Base-by-base conservation (phyloP, 1,140 invertebrate species). In the Anthonomus grandis region DNA sequence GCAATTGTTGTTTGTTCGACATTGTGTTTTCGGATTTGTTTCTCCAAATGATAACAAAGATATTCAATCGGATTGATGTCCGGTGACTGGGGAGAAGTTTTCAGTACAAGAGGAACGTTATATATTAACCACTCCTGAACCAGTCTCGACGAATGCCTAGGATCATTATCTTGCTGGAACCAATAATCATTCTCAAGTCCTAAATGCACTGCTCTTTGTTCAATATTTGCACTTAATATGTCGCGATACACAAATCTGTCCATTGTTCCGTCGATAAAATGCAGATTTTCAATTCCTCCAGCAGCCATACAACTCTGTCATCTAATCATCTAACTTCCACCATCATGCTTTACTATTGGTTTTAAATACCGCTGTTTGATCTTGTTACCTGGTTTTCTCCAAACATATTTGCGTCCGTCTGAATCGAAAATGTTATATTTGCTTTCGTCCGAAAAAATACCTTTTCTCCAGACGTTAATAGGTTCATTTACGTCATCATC, bases 241-340 rank as follows among this genome's bases (percentile, higher is more conserved):
- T n/a, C n/a, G n/a, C n/a, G n/a, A n/a, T n/a, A n/a, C 21, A 36
- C n/a, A 59, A 60, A 41, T 49, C 62, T 38, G 47, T 73, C 55
- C 66, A 76, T 72, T n/a, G 36, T 73, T 10, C 57, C 64, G 17
- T 71, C 53, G 42, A 75, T 66, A 53, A 66, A 63, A 8, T 53
- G 25, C 8, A 76, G 19, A 38, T 64, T 63, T 21, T 66, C 67
- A 6, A 67, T 62, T 6, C 70, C 69, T 27, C 38, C n/a, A 2
- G 48, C 42, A 22, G 62, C 37, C 59, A 76, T 74, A 56, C 56
- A 73, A 0, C 67, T 68, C 66, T n/a, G n/a, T n/a, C n/a, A n/a
- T n/a, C 69, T 76, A 12, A 72, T 58, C 65, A 75, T 67, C 6
- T 25, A 46, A n/a, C n/a, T n/a, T n/a, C n/a, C n/a, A 19, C 66